These are phyloP conservation scores for Netelia virgata DNA, from an alignment of 2,888 invertebrate genomes.

Conservation along the genomic window DNA sequence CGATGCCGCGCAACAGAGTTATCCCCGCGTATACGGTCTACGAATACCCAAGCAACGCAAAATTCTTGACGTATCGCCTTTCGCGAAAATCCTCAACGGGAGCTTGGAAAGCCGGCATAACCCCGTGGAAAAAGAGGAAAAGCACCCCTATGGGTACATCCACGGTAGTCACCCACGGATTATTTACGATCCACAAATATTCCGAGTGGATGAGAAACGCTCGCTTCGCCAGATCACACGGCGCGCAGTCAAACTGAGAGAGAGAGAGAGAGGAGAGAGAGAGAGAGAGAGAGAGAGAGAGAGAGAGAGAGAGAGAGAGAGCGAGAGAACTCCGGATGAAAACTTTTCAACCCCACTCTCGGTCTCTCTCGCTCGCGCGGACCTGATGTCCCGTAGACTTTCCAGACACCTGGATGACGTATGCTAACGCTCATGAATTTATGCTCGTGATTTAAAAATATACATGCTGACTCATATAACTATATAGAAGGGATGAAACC, in stretches of 20 bases:
- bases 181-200: conserved; percentile 76
- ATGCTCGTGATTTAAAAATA: conserved; percentile 46
- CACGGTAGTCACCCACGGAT: conserved; percentile 64
- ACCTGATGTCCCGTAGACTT: conserved; percentile 53
- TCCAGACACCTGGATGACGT: conserved; percentile 55
- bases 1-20: conserved; percentile 39
- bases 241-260: conserved; percentile 34
- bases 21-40: conserved; percentile 17
- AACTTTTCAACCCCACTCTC: conserved; percentile 63
- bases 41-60: conserved; percentile 63
- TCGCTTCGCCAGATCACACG: conserved; percentile 55
- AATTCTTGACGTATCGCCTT: conserved; percentile 63
- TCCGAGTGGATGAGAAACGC: conserved; percentile 72
- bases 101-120: conserved; percentile 40
- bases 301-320: conserved; percentile 20
- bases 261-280: conserved; percentile 16
- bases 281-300: conserved; percentile 26
- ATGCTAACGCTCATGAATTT: conserved; percentile 62
- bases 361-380: conserved; percentile 40
- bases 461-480: neutral
- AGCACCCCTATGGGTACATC: conserved; percentile 63
- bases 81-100: conserved; percentile 61
- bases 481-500: neutral
- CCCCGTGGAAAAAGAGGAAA: conserved; percentile 28
- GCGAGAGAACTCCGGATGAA: conserved; percentile 44